Evolutionary conservation across 2,888 invertebrate species (phyloP).

Genomic region (Cynaeus angustus): DNA sequence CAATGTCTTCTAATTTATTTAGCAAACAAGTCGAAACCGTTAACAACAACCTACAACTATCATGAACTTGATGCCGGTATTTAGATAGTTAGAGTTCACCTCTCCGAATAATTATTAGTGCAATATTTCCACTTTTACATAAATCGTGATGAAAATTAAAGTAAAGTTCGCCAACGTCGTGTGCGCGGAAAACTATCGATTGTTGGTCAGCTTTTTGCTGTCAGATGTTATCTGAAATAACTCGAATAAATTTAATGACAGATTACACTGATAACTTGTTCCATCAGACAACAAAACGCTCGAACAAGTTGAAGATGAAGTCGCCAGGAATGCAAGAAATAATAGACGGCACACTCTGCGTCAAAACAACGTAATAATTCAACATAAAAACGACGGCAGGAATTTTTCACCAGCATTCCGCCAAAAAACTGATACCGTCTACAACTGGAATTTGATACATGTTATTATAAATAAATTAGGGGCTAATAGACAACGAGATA

Average conservation of each 20-base stretch:
- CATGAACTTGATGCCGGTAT: constrained; percentile 29
- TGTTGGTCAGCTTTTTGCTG: constrained; percentile 3
- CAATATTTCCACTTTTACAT: constrained; percentile 17
- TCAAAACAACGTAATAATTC: constrained; percentile 3
- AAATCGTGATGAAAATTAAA: not conserved
- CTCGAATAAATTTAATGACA: constrained; percentile 5
- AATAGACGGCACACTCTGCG: constrained; percentile 2
- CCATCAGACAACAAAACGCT: not conserved
- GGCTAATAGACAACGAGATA: too few relatives aligned
- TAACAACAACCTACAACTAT: constrained; percentile 37
- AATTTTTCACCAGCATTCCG: constrained; percentile 1
- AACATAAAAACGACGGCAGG: not conserved
- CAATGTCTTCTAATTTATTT: constrained; percentile 39
- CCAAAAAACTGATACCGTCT: not conserved
- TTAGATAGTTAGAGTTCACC: constrained; percentile 31
- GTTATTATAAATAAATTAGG: too few relatives aligned
- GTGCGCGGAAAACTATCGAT: constrained; percentile 9
- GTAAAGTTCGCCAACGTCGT: not conserved
- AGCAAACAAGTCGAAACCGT: constrained; percentile 30
- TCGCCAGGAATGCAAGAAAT: constrained; percentile 13
- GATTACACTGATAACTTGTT: constrained; percentile 7
- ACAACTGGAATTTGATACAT: not conserved
- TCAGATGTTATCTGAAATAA: not conserved
- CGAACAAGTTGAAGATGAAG: not conserved
- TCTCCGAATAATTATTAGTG: constrained; percentile 34